phyloP scores from a whole-genome alignment of 2,888 invertebrate species.

The Bellardia pandia region DNA sequence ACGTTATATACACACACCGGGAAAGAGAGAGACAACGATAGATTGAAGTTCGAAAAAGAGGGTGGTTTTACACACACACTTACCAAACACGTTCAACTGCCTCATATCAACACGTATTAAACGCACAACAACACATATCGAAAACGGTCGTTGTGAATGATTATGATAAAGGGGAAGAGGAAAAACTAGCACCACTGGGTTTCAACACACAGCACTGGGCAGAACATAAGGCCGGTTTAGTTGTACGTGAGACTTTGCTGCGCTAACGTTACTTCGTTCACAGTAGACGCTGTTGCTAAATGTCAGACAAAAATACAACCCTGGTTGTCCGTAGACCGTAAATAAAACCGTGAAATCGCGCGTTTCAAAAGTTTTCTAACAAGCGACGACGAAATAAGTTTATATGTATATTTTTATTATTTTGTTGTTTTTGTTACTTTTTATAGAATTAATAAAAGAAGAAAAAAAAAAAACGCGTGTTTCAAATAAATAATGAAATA shows the following conservation, averaged over 20 bases:
- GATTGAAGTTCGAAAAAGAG: conserved; percentile 60
- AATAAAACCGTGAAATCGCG: conserved; percentile 61
- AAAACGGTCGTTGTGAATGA: not conserved
- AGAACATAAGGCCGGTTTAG: conserved; percentile 80
- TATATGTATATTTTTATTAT: conserved; percentile 9
- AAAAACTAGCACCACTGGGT: conserved; percentile 52
- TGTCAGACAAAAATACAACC: conserved; percentile 65
- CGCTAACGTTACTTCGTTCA: conserved; percentile 77
- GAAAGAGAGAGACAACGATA: conserved; percentile 9
- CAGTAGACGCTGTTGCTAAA: conserved; percentile 64
- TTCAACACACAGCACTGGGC: conserved; percentile 52
- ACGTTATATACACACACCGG: not conserved
- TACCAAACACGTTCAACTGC: not conserved
- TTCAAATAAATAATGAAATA: conserved; percentile 11
- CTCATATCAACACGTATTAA: not conserved
- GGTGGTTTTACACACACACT: conserved; percentile 53
- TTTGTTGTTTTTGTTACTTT: conserved; percentile 68
- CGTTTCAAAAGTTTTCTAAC: conserved; percentile 44
- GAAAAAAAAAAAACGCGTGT: conserved; percentile 66
- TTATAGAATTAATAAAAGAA: conserved; percentile 62
- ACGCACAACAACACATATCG: conserved; percentile 10
- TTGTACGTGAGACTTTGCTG: conserved; percentile 83
- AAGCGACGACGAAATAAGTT: conserved; percentile 14
- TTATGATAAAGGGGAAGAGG: conserved; percentile 35
- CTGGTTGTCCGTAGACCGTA: conserved; percentile 65